phyloP scores from a whole-genome alignment of 1,140 invertebrate species.

The Rhizoglyphus robini region DNA sequence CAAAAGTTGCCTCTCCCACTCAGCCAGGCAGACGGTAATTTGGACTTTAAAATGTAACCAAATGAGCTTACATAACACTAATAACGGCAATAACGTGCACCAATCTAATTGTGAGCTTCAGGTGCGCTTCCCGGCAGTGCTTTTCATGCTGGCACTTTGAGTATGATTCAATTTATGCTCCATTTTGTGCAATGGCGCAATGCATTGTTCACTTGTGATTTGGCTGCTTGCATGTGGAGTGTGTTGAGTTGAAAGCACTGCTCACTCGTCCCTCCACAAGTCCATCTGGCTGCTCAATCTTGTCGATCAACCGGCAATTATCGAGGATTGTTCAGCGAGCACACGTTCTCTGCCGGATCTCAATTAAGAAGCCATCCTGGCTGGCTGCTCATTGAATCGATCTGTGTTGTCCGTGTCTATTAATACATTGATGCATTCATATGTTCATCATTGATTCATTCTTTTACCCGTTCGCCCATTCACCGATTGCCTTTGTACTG shows the following conservation, averaged over 20 bases:
- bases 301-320: too few species aligned
- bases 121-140: not conserved
- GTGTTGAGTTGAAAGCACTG: too few species aligned
- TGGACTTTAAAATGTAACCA: conserved; percentile 9
- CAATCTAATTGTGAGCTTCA: conserved; percentile 9
- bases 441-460: not conserved
- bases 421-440: not conserved
- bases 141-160: not conserved
- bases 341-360: too few species aligned
- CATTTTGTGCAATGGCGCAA: not conserved
- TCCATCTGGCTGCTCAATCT: too few species aligned
- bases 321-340: too few species aligned
- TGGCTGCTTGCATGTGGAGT: too few species aligned
- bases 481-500: not conserved
- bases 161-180: not conserved
- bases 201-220: too few species aligned
- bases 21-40: not conserved
- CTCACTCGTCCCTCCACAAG: too few species aligned
- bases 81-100: not conserved
- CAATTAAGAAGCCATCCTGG: too few species aligned
- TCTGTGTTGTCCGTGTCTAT: not conserved
- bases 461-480: not conserved
- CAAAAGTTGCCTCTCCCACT: not conserved
- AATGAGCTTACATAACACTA: conserved; percentile 13
- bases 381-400: too few species aligned